Conservation (phyloP, 1,140 invertebrate species). For the Halesus radiatus region DNA sequence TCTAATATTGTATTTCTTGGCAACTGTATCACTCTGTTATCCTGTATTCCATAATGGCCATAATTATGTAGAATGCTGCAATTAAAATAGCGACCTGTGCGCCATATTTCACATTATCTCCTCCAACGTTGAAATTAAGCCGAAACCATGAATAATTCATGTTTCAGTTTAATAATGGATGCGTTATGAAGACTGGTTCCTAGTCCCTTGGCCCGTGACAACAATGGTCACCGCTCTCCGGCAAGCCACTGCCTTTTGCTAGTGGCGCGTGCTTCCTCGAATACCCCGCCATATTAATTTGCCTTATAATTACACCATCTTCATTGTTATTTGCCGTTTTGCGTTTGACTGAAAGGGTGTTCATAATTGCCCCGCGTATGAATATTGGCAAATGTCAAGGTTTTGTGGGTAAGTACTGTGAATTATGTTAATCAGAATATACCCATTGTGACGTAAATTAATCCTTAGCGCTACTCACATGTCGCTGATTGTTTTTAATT, state of each 20-base stretch:
- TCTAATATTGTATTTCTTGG: too few relatives aligned
- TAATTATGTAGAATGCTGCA: not conserved
- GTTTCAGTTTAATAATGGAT: not conserved
- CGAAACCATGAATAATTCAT: slow-evolving; percentile 38
- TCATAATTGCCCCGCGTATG: not conserved
- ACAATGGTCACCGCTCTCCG: not conserved
- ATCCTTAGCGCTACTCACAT: too few relatives aligned
- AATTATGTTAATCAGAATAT: slow-evolving; percentile 3
- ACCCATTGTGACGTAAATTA: too few relatives aligned
- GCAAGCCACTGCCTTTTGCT: not conserved
- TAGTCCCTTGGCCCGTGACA: slow-evolving; percentile 14
- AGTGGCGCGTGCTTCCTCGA: slow-evolving; percentile 41
- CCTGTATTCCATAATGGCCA: not conserved
- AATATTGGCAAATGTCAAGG: slow-evolving; percentile 28
- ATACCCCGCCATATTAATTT: not conserved
- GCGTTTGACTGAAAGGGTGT: not conserved
- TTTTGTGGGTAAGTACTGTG: not conserved
- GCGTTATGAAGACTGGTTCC: not conserved
- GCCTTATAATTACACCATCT: not conserved
- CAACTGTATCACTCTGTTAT: not conserved
- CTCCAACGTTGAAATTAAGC: not conserved
- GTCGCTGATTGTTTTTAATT: too few relatives aligned
- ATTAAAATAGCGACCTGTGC: not conserved
- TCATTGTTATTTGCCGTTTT: not conserved
- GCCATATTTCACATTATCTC: slow-evolving; percentile 31